Percentiles rank a stretch among this genome's conserved stretches.
phyloP scores from a whole-genome alignment of 2,888 invertebrate species.

The Cartodere bifasciata region DNA sequence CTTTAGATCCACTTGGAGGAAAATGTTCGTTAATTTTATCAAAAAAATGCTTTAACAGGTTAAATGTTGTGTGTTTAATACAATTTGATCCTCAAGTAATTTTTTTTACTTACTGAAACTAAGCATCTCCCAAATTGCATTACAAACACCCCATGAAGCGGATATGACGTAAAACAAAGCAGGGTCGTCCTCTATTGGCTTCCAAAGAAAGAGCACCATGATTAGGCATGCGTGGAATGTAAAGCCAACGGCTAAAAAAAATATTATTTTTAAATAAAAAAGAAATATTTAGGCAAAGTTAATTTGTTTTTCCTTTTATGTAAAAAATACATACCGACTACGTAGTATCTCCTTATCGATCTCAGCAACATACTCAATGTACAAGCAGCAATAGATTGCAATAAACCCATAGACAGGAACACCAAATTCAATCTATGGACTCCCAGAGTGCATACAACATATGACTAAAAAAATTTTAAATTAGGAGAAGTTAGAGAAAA shows the following conservation, averaged over 20 bases:
- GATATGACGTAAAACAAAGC: slow-evolving; percentile 73
- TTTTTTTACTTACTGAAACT: slow-evolving; percentile 37
- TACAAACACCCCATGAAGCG: slow-evolving; percentile 79
- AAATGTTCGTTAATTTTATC: no score
- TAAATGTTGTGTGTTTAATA: no score
- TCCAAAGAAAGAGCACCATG: slow-evolving; percentile 65
- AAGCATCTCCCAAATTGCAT: slow-evolving; percentile 71
- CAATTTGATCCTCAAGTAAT: no score
- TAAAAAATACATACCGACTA: slow-evolving; percentile 45
- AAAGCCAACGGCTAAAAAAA: slow-evolving; percentile 55
- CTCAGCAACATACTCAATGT: slow-evolving; percentile 71
- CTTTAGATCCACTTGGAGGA: no score
- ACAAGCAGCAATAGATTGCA: slow-evolving; percentile 65
- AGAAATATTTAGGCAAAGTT: no score
- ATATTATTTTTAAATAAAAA: no score
- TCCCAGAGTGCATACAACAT: slow-evolving; percentile 70
- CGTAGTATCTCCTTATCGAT: slow-evolving; percentile 58
- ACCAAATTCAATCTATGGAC: slow-evolving; percentile 62
- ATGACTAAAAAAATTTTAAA: slow-evolving; percentile 56
- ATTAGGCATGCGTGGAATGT: slow-evolving; percentile 69
- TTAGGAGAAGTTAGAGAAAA: no score
- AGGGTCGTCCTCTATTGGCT: slow-evolving; percentile 67
- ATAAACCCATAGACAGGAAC: slow-evolving; percentile 57
- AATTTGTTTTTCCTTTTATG: neutral
- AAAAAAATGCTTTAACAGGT: no score